Evolutionary conservation across 2,888 invertebrate species (phyloP).

Genomic region (Calliopum simillimum): DNA sequence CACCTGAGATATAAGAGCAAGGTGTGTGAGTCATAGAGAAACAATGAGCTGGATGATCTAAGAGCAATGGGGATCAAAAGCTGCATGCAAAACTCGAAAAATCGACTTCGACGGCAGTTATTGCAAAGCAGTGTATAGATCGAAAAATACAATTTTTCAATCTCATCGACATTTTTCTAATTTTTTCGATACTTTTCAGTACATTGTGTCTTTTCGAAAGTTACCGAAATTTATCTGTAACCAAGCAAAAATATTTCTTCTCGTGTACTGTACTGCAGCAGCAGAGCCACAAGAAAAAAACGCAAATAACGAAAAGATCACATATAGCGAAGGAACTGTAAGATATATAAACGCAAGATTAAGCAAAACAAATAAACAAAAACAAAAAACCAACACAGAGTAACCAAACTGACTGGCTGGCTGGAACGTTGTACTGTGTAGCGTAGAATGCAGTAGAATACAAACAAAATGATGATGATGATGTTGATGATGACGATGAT

Average conservation of each 20-base stretch:
- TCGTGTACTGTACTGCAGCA: neutral
- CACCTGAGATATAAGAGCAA: too few species aligned
- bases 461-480: neutral
- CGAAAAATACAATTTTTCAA: too few species aligned
- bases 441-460: neutral
- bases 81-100: too few species aligned
- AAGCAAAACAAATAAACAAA: neutral
- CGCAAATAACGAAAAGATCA: neutral
- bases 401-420: slow-evolving; percentile 4
- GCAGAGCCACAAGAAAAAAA: neutral
- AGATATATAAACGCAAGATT: neutral
- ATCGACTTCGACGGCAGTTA: too few species aligned
- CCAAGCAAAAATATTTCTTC: neutral
- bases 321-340: neutral
- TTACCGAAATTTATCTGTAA: neutral
- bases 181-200: too few species aligned
- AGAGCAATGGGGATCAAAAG: too few species aligned
- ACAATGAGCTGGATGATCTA: too few species aligned
- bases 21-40: too few species aligned
- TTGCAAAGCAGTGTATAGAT: too few species aligned
- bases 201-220: too few species aligned
- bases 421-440: neutral
- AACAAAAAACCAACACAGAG: neutral
- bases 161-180: too few species aligned
- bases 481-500: neutral